These are phyloP conservation scores for Ptyas mucosa DNA, from an alignment of 2,113 vertebrate genomes.

Conservation along the genomic window DNA sequence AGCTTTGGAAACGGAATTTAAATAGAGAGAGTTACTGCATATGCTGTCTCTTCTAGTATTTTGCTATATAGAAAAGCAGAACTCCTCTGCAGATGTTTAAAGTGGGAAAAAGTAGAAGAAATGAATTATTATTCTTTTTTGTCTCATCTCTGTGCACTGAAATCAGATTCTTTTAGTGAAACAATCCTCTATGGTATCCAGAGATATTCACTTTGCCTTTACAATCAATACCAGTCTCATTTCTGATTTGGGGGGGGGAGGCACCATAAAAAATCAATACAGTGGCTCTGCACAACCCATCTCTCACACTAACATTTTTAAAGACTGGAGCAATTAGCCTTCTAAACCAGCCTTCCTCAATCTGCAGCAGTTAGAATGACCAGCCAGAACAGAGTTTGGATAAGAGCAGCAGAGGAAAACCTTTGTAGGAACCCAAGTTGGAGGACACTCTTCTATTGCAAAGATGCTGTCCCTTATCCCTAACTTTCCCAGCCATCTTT, in stretches of 20 bases:
- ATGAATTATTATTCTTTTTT: neutral
- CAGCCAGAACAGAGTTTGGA: neutral
- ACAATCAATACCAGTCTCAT: neutral
- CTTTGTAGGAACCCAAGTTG: neutral
- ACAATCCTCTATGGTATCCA: neutral
- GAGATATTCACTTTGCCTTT: neutral
- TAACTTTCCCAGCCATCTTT: neutral
- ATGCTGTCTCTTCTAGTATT: neutral
- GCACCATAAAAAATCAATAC: neutral
- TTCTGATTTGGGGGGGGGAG: neutral
- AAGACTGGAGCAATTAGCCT: neutral
- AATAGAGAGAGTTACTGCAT: neutral
- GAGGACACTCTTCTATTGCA: neutral
- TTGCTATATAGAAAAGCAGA: neutral
- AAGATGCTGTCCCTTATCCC: conserved; percentile 15
- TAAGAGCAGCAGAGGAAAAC: neutral
- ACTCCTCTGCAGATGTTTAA: neutral
- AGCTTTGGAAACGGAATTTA: neutral
- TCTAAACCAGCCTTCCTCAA: conserved; percentile 12
- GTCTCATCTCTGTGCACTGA: accelerated
- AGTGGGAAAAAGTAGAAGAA: neutral
- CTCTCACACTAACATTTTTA: conserved; percentile 19
- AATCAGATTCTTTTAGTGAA: neutral
- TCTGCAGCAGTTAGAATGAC: neutral
- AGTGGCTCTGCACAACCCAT: neutral